phyloP scores from a whole-genome alignment of 2,113 vertebrate genomes.

The Trogon surrucura region DNA sequence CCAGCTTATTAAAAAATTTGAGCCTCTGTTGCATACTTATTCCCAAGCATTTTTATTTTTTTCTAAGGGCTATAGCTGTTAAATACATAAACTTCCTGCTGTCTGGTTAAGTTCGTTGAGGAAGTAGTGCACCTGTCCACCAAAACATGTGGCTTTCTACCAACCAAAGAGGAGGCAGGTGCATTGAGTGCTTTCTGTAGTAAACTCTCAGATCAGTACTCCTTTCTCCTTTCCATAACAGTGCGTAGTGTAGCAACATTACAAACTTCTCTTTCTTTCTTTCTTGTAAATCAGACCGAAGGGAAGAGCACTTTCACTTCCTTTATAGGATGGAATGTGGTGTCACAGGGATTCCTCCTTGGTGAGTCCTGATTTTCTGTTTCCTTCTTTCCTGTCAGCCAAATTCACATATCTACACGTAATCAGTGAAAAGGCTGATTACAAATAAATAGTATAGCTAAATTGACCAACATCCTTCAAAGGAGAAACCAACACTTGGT shows the following conservation, averaged over 20 bases:
- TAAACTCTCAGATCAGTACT: neutral
- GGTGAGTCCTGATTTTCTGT: slow-evolving; percentile 79
- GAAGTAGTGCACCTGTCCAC: neutral
- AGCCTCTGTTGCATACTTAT: neutral
- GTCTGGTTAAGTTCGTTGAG: neutral
- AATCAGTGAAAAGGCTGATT: neutral
- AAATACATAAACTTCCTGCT: neutral
- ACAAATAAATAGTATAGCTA: neutral
- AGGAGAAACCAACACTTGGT: neutral
- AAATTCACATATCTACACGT: slow-evolving; percentile 10
- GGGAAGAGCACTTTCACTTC: slow-evolving; percentile 83
- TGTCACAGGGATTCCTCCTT: slow-evolving; percentile 80
- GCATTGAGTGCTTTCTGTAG: neutral
- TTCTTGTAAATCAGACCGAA: slow-evolving; percentile 80
- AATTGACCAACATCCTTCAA: neutral
- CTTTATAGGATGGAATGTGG: slow-evolving; percentile 83
- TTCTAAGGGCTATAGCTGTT: neutral
- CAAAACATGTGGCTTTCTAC: neutral
- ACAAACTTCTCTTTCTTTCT: slow-evolving; percentile 81
- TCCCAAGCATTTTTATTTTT: neutral
- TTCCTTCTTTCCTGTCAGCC: slow-evolving; percentile 61
- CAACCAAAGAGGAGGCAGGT: neutral
- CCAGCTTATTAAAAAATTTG: neutral
- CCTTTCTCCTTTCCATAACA: slow-evolving; percentile 63
- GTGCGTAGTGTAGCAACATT: slow-evolving; percentile 73